Base-by-base conservation (phyloP, 2,797 vertebrate species). In the Micromesistius poutassou region DNA sequence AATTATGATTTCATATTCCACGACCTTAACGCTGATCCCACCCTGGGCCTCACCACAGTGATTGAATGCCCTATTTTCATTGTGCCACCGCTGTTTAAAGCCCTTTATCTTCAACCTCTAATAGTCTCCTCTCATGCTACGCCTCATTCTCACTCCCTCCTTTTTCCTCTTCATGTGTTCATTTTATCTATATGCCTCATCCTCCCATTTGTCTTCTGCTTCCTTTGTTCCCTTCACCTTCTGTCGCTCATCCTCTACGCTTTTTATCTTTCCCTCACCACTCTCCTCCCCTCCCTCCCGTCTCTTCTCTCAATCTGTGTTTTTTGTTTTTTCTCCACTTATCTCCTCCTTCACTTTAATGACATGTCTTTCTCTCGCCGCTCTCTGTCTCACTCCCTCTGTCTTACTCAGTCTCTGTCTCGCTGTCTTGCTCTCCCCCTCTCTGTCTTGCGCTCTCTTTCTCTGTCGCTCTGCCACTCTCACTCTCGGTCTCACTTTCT, bases 331-430 rank as follows among this genome's bases (percentile, higher is more conserved):
- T 25, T 62, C 55, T 62, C 55, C 55, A 55, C 16, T 16, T n/a
- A 22, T 62, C 55, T n/a, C 16, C 5, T 55, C 55, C 55, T 62
- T 62, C 55, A 55, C 46, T 55, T 55, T 55, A 55, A 55, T 55
- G 16, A 55, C 46, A 12, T n/a, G 46, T 73, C n/a, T 33, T 7
- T 33, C 74, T 78, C 74, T 75, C 30, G 8, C 30, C 31, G 74
- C 79, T 85, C 62, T 78, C 50, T 77, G 70, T 82, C 72, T 73
- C 19, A 68, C 50, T 62, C 78, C 35, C 40, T 71, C 25, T 70
- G 74, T 72, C 71, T 13, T 74, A 9, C 66, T 76, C 73, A 28
- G 80, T 78, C 22, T 30, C 33, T 7, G 28, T 77, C 75, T 30
- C 75, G 78, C 10, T 75, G 74, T 75, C 5, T 22, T 72, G 78